Percentiles rank a stretch among this genome's conserved stretches.
phyloP scores from a whole-genome alignment of 2,797 vertebrate genomes.

The Oryzias sinensis region DNA sequence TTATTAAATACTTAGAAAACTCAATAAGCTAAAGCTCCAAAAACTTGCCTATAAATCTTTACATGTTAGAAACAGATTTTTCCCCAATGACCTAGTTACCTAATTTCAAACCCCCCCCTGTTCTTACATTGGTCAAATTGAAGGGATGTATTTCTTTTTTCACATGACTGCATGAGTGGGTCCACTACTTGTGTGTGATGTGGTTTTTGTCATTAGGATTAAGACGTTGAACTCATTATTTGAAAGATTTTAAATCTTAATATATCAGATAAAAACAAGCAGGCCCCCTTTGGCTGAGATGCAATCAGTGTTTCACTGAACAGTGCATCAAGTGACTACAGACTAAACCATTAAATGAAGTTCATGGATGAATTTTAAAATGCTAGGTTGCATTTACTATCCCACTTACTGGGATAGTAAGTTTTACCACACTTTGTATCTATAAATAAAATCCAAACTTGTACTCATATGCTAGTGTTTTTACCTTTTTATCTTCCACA shows the following conservation, averaged over 20 bases:
- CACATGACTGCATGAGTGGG: conserved; percentile 12
- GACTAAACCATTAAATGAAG: conserved; percentile 8
- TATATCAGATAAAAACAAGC: conserved; percentile 20
- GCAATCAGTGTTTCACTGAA: conserved; percentile 1
- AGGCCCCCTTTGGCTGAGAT: conserved; percentile 6
- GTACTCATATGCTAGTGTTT: neutral
- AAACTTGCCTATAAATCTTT: too few species aligned
- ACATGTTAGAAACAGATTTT: too few species aligned
- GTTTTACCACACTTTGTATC: conserved; percentile 1
- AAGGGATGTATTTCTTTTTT: too few species aligned
- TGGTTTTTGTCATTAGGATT: conserved; percentile 28
- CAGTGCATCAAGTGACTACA: neutral
- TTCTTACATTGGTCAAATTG: too few species aligned
- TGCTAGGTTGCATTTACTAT: neutral
- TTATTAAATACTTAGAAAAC: too few species aligned
- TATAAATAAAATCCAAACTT: neutral
- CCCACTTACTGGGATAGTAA: neutral
- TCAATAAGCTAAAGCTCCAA: too few species aligned
- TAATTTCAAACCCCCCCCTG: too few species aligned
- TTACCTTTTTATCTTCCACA: too few species aligned
- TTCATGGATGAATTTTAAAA: conserved; percentile 5
- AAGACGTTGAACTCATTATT: conserved; percentile 29
- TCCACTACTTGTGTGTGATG: conserved; percentile 14
- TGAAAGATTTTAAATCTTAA: conserved; percentile 5
- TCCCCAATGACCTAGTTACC: too few species aligned